These are phyloP conservation scores for Oscheius sp. DNA, from an alignment of 2,888 invertebrate species.

Conservation along the genomic window DNA sequence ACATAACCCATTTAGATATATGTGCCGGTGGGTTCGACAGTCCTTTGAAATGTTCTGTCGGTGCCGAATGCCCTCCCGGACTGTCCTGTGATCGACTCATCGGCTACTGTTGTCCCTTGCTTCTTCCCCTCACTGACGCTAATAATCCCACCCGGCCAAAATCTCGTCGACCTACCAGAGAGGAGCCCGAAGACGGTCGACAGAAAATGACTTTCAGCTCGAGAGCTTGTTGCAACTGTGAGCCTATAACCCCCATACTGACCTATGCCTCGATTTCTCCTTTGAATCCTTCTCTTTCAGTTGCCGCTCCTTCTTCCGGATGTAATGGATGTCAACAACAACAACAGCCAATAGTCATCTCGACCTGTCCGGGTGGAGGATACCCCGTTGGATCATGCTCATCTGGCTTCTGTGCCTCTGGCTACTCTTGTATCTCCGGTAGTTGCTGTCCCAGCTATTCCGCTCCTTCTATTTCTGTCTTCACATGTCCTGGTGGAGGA, in stretches of 20 bases:
- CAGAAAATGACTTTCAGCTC: neutral
- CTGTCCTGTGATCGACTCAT: constrained; percentile 60
- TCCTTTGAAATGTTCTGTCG: constrained; percentile 49
- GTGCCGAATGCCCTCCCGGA: constrained; percentile 61
- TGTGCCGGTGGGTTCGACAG: constrained; percentile 63
- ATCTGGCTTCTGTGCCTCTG: constrained; percentile 60
- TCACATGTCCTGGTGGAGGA: constrained; percentile 61
- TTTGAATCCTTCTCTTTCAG: neutral
- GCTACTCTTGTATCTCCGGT: constrained; percentile 61
- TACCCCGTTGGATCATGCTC: constrained; percentile 59
- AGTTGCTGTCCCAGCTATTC: constrained; percentile 57
- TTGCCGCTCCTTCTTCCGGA: constrained; percentile 13
- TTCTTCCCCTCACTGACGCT: constrained; percentile 60
- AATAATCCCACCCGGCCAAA: constrained; percentile 37
- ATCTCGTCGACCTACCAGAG: constrained; percentile 20
- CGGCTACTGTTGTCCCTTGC: constrained; percentile 64
- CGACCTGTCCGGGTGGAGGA: constrained; percentile 59
- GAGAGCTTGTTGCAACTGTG: constrained; percentile 23
- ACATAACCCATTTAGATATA: constrained; percentile 38
- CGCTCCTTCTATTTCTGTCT: constrained; percentile 38
- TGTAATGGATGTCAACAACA: constrained; percentile 54
- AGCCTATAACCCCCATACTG: constrained; percentile 12
- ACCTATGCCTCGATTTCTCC: no score
- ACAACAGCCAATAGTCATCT: constrained; percentile 58
- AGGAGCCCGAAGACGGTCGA: neutral